phyloP scores from a whole-genome alignment of 2,113 vertebrate genomes.

The Talpa occidentalis region DNA sequence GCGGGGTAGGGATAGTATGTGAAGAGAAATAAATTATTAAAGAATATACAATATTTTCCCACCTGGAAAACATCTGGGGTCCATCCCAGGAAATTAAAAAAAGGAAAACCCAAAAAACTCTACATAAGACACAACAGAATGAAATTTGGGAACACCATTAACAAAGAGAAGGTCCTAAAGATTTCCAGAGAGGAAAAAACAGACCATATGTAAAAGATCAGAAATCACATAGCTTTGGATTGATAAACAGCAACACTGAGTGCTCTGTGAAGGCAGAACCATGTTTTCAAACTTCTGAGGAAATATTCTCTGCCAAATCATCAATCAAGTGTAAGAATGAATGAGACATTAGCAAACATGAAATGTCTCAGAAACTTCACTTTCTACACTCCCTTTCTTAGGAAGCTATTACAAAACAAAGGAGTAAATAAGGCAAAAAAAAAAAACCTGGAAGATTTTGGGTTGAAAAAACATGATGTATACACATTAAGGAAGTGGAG shows the following conservation, averaged over 20 bases:
- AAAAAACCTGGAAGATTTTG: not conserved
- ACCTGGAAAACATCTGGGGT: conserved; percentile 48
- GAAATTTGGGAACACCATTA: conserved; percentile 47
- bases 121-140: not conserved
- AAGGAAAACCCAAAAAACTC: not conserved
- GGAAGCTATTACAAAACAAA: conserved; percentile 37
- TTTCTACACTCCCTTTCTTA: not conserved
- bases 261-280: not conserved
- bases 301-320: conserved; percentile 19
- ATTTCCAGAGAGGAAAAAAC: conserved; percentile 5
- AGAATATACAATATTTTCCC: conserved; percentile 63
- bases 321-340: not conserved
- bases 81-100: not conserved
- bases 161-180: conserved; percentile 12
- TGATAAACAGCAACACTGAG: not conserved
- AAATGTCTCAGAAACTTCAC: not conserved
- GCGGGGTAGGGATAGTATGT: not conserved
- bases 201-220: not conserved
- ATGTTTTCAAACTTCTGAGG: not conserved
- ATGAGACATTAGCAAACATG: conserved; percentile 32
- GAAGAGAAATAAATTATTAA: conserved; percentile 40
- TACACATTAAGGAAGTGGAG: not conserved
- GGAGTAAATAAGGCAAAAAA: not conserved
- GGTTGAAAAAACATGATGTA: not conserved
- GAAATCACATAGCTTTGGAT: not conserved